Evolutionary conservation across 2,797 vertebrate species (phyloP), one percentile per base, ranked within the genome.

Genomic region (Sebastes trivittatus): DNA sequence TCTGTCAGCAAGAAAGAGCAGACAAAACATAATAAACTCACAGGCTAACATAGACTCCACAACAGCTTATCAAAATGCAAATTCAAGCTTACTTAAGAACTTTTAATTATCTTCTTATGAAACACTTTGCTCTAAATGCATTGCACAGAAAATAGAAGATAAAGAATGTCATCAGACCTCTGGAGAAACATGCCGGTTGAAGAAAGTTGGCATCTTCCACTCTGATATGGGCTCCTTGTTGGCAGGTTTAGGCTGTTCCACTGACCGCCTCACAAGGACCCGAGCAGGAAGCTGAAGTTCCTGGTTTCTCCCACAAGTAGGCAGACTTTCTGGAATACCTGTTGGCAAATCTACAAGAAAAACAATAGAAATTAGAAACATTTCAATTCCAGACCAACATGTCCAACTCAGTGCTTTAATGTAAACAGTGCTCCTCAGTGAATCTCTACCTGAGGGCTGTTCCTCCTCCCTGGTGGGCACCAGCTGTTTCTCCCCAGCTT

Each of bases 391-490:
- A 73, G 65, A 61, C 2, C 6, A n/a, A 52, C 49, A 66, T n/a
- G 6, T 18, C 36, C 25, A 67, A 13, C 7, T 5, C 3, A 30
- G 16, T 10, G 18, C 11, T 80, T 69, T 60, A 4, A 38, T 11
- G 6, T 20, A 5, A 18, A 20, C 6, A 32, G 18, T 42, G 3
- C 11, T 22, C 7, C n/a, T 52, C 4, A 32, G 7, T 34, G 9
- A 16, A n/a, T 6, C 59, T 69, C 85, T 90, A 98, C 97, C 97
- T 91, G 90, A 81, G 7, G 93, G 85, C 30, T 82, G 94, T 46
- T 97, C 96, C 65, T 97, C 97, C 75, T 96, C 94, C 38, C 95
- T 95, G 62, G 92, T 82, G 22, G 96, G 90, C 59, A 98, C 84
- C 5, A 99, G 92, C 46, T 85, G 94, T n/a, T 88, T 94, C 88